Evolutionary conservation across 2,113 vertebrate species (phyloP), one percentile per base, ranked within the genome.

Genomic region (Stictonetta naevosa): DNA sequence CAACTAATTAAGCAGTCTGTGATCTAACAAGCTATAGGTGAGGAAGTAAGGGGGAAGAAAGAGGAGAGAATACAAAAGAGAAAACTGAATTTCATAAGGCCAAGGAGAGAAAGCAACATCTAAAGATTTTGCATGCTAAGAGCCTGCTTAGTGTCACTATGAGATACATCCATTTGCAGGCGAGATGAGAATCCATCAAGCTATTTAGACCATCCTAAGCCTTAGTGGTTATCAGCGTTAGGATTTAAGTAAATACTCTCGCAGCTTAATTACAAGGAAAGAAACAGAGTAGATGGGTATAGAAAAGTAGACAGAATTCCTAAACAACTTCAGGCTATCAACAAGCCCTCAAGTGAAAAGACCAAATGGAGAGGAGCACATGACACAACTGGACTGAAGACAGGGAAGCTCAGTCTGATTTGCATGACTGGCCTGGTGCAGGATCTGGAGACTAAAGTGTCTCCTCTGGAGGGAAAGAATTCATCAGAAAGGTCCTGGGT

Each of bases 231-330:
- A 94, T 19, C 76, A 88, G 91, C 6, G 3, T 82, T 82, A 90
- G 68, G 91, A 86, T 5, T 77, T 68, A 94, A 90, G 55, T 74
- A 87, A 91, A 83, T 85, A 92, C 52, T 87, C 59, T 67, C 44
- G 76, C 67, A 16, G 34, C 81, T 76, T 97, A 96, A 97, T 95
- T 90, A 97, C 85, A 95, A 84, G 93, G 90, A 85, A 77, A 92
- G 82, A 90, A 92, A 87, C 59, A 33, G 4, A 60, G 74, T 40
- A 93, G 86, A 81, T 38, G 52, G 71, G 60, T 94, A 76, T 18
- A 79, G 73, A 62, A 91, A 95, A 94, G 87, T 6, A 96, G 78
- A 73, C 40, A 11, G 36, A 77, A 87, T 33, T 93, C 71, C 87
- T 82, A 86, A 95, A 91, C 87, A 85, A 77, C 95, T 93, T 62